A percentile compares a stretch with the other conserved stretches of the same genome.
phyloP scores from a whole-genome alignment of 2,888 invertebrate species.

The Pristionchus maxplancki region DNA sequence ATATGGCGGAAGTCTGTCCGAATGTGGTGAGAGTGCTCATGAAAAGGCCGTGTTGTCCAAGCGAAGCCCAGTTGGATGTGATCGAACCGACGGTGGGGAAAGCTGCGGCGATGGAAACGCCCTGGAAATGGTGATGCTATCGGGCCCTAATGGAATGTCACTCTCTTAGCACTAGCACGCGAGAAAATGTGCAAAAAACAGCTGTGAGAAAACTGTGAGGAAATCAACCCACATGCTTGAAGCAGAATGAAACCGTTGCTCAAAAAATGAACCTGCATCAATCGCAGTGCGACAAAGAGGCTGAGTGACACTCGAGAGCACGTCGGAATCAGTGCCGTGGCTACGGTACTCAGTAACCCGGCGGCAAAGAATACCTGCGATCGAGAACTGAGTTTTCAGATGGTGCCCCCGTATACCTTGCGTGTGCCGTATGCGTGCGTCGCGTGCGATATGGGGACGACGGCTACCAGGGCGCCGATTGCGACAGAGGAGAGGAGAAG shows the following conservation, averaged over 20 bases:
- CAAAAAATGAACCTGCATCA: constrained; percentile 58
- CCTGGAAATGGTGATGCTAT: neutral
- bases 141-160: too few relatives aligned
- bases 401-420: constrained; percentile 54
- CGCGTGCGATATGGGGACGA: constrained; percentile 69
- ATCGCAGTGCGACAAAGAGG: constrained; percentile 59
- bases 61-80: constrained; percentile 67
- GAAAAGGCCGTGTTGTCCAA: constrained; percentile 68
- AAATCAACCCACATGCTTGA: too few relatives aligned
- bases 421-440: constrained; percentile 68
- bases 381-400: neutral
- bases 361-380: constrained; percentile 58
- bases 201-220: too few relatives aligned
- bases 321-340: constrained; percentile 62
- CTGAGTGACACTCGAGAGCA: constrained; percentile 56
- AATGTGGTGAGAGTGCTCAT: constrained; percentile 68
- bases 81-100: constrained; percentile 59
- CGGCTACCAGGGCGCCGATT: constrained; percentile 73
- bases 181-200: too few relatives aligned
- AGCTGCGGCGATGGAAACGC: neutral
- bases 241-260: neutral
- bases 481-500: constrained; percentile 73
- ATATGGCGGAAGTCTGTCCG: constrained; percentile 62
- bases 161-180: too few relatives aligned
- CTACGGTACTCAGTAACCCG: constrained; percentile 60